Evolutionary conservation across 2,888 invertebrate genomes (phyloP).

Genomic region (Craniophora ligustri): DNA sequence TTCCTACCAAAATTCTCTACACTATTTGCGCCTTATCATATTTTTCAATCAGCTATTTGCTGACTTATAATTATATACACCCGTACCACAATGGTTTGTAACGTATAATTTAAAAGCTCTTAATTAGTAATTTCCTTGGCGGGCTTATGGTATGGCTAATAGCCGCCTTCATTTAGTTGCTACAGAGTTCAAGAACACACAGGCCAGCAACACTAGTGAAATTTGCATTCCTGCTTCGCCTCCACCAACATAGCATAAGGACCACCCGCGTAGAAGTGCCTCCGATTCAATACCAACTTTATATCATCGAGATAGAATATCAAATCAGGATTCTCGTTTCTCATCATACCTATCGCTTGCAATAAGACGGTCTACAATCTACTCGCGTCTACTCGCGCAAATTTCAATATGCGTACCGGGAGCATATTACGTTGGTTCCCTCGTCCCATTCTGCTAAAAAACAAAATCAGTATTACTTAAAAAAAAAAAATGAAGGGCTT

Average conservation of each 20-base stretch:
- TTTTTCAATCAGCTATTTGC: constrained; percentile 54
- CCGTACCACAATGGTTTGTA: constrained; percentile 36
- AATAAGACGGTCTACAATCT: constrained; percentile 78
- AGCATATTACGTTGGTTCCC: constrained; percentile 66
- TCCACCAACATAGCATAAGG: constrained; percentile 79
- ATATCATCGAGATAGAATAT: constrained; percentile 76
- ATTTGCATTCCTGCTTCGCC: constrained; percentile 86
- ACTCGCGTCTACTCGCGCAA: constrained; percentile 72
- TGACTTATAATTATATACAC: constrained; percentile 55
- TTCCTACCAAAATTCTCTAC: constrained; percentile 56
- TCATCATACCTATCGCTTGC: constrained; percentile 71
- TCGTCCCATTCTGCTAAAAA: constrained; percentile 57
- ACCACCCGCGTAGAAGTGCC: constrained; percentile 84
- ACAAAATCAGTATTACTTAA: constrained; percentile 65
- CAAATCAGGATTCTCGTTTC: constrained; percentile 64
- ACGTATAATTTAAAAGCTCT: constrained; percentile 49
- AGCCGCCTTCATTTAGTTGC: constrained; percentile 67
- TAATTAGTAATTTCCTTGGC: constrained; percentile 65
- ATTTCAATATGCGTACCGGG: constrained; percentile 72
- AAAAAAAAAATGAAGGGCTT: constrained; percentile 63
- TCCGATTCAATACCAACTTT: constrained; percentile 80
- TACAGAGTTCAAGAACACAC: constrained; percentile 73
- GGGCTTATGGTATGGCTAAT: constrained; percentile 65
- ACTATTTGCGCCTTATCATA: constrained; percentile 60
- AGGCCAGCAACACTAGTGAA: constrained; percentile 77